Base-by-base conservation (phyloP, 2,113 vertebrate genomes). In the Balaeniceps rex region DNA sequence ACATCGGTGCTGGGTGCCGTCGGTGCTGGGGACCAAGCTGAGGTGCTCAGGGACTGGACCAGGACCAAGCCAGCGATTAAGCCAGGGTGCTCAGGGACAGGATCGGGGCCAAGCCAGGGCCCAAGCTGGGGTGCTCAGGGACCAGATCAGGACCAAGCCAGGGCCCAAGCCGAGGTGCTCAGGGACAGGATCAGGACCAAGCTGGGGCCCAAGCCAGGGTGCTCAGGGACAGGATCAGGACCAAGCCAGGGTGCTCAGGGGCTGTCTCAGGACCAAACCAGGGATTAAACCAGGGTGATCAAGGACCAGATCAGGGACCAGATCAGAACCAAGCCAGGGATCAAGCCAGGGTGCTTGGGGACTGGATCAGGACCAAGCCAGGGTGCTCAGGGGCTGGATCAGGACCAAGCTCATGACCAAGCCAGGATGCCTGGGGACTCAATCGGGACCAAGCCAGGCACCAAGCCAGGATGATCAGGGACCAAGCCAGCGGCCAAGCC, bases 1-100 rank as follows among this genome's bases (percentile, higher is more conserved):
- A 2, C 0, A 0, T 12, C 24, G 1, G 21, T 40, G 42, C 51
- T 12, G 12, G 38, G 2, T 12, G 44, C 19, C 42, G 42, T 19
- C 0, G 0, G 60, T 1, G 7, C 8, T 8, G 71, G 16, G 47
- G 40, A 34, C 38, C 26, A 9, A 29, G 36, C 3, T 36, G 29
- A 28, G 34, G 46, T 40, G 58, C 2, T 6, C 2, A 1, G 63
- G 18, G 38, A 36, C 21, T 12, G 8, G 8, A 13, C 28, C 9
- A 13, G 24, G 44, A 52, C 15, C 18, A 68, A 58, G 7, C 8
- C 15, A 17, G 11, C 15, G 21, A 52, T 11, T 14, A 68, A 58
- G 7, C 8, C 15, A 13, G 11, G 19, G 21, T 52, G 26, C 5
- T 58, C 2, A 2, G 18, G 22, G 12, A 54, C 33, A 9, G 7